These are phyloP conservation scores for Corydoras maculifer DNA, from an alignment of 2,113 vertebrate species.

Conservation along the genomic window DNA sequence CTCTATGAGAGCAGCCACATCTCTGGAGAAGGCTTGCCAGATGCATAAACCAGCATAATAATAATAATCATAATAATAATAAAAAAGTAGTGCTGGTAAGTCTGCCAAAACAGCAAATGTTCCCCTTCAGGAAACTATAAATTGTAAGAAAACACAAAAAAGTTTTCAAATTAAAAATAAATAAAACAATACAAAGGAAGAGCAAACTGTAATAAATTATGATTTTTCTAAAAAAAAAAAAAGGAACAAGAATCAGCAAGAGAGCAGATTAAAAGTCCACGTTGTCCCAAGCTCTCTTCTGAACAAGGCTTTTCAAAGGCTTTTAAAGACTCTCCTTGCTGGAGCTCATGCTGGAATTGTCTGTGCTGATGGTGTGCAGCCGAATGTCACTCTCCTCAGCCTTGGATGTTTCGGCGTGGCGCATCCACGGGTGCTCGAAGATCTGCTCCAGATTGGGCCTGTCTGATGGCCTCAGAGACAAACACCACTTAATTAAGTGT, in stretches of 20 bases:
- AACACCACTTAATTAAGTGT: slow-evolving; percentile 93
- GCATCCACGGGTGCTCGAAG: slow-evolving; percentile 89
- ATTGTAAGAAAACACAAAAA: slow-evolving; percentile 49
- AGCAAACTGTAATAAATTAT: slow-evolving; percentile 72
- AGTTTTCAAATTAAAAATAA: slow-evolving; percentile 60
- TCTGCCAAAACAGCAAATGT: slow-evolving; percentile 72
- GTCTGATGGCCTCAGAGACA: slow-evolving; percentile 88
- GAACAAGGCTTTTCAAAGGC: slow-evolving; percentile 41
- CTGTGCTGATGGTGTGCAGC: slow-evolving; percentile 78
- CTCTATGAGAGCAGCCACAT: slow-evolving; percentile 79
- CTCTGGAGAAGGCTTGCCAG: slow-evolving; percentile 73
- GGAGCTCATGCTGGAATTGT: slow-evolving; percentile 88
- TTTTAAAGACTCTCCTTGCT: slow-evolving; percentile 94
- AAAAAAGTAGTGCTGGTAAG: slow-evolving; percentile 77
- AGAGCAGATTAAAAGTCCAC: slow-evolving; percentile 55
- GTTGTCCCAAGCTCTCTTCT: slow-evolving; percentile 58
- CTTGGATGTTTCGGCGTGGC: slow-evolving; percentile 69
- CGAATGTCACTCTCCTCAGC: slow-evolving; percentile 80
- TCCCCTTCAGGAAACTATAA: slow-evolving; percentile 65
- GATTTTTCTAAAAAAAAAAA: slow-evolving; percentile 69
- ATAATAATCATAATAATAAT: slow-evolving; percentile 50
- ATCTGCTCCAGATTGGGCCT: slow-evolving; percentile 94
- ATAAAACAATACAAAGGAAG: slow-evolving; percentile 60
- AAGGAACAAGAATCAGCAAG: slow-evolving; percentile 46
- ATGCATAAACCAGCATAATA: slow-evolving; percentile 77